Conservation (phyloP, 1,140 invertebrate genomes). For the Apis florea region DNA sequence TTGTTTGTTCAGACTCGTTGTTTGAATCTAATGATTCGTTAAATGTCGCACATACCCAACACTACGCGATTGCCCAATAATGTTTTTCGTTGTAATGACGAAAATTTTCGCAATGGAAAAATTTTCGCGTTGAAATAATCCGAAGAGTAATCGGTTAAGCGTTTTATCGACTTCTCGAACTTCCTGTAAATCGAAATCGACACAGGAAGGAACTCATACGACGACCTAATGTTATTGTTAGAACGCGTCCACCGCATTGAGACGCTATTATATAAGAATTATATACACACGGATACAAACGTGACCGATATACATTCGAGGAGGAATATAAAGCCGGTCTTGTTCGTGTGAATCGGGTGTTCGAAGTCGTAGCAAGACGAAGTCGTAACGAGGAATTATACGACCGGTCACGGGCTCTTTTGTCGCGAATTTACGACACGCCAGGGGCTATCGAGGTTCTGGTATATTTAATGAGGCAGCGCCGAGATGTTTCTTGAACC, state of each 20-base stretch:
- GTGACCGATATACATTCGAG: conserved; percentile 15
- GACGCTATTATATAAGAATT: conserved; percentile 34
- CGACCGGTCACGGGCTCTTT: background rate
- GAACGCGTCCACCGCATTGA: background rate
- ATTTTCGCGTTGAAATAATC: too few relatives aligned
- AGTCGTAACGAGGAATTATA: conserved; percentile 20
- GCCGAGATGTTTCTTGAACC: too few relatives aligned
- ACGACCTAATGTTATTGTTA: conserved; percentile 14
- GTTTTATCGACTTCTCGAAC: too few relatives aligned
- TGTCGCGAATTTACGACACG: conserved; percentile 5
- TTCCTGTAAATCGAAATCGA: background rate
- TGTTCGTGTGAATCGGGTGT: conserved; percentile 25
- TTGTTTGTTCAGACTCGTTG: too few relatives aligned
- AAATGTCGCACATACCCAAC: too few relatives aligned
- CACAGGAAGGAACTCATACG: background rate
- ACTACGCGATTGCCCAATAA: too few relatives aligned
- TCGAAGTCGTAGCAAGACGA: conserved; percentile 25
- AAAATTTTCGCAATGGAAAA: too few relatives aligned
- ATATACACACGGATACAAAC: background rate
- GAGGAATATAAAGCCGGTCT: background rate
- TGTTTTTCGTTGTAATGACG: too few relatives aligned
- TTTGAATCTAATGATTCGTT: too few relatives aligned
- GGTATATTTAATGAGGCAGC: background rate
- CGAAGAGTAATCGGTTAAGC: too few relatives aligned
- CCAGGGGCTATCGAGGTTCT: too few relatives aligned